Evolutionary conservation across 1,140 invertebrate genomes (phyloP), one percentile per base, ranked within the genome.

Genomic region (Gonatopus flavifemur): DNA sequence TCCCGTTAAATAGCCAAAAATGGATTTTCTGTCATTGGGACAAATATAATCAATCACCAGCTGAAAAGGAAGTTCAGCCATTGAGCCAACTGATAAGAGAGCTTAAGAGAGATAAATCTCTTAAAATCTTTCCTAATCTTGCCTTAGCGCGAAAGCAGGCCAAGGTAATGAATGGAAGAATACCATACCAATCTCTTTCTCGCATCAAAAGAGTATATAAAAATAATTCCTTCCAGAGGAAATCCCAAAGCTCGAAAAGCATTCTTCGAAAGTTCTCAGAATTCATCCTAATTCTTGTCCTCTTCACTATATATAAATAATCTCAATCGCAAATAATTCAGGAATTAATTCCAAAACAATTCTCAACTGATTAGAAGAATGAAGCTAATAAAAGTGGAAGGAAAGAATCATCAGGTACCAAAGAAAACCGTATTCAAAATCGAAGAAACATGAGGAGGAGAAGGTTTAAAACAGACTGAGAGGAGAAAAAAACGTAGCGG

Each of bases 251-350:
- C 33, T 37, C 57, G 44, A 45, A 57, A 49, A 50, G 57, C 52
- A 59, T 58, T 49, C 50, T n/a, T n/a, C n/a, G n/a, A n/a, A n/a
- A n/a, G n/a, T n/a, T n/a, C n/a, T n/a, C n/a, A n/a, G 55, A 58
- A 59, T 58, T 61, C 53, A 41, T 52, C 53, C 30, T 16, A 37
- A 38, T 32, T 33, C n/a, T n/a, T n/a, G n/a, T n/a, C n/a, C n/a
- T n/a, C n/a, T n/a, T n/a, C n/a, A n/a, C n/a, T n/a, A n/a, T n/a
- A n/a, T n/a, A n/a, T n/a, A n/a, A n/a, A n/a, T n/a, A n/a, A n/a
- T n/a, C n/a, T n/a, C n/a, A n/a, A n/a, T n/a, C n/a, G n/a, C n/a
- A n/a, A n/a, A n/a, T n/a, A n/a, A n/a, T n/a, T n/a, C n/a, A n/a
- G n/a, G n/a, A n/a, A n/a, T n/a, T n/a, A n/a, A n/a, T n/a, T n/a